Evolutionary conservation across 2,888 invertebrate species (phyloP), one percentile per base, ranked within the genome.

Genomic region (Hartigia nigra): DNA sequence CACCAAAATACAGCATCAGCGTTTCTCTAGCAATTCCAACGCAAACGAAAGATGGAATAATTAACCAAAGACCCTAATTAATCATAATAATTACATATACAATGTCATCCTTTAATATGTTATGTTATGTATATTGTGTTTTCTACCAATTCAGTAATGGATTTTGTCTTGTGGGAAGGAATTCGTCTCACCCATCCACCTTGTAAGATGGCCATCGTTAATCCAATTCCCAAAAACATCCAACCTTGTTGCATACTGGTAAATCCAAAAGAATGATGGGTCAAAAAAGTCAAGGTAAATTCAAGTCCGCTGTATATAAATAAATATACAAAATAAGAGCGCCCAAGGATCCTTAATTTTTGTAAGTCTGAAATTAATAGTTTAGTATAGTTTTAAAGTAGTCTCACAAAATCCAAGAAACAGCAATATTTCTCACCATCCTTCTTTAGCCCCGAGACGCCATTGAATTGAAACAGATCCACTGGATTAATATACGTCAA

Each of bases 301-400:
- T 99, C 99, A 79, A 99, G 93, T 3, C 99, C 99, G 77, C 99
- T 98, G 92, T 98, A 99, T 81, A 98, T 93, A 90, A 99, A 98
- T 82, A 99, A 93, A 92, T 98, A 99, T 12, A 98, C 92, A 91
- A 99, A 99, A 91, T 97, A 97, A 74, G 96, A 94, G 76, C 94
- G 89, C 77, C 97, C 97, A 84, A 97, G 92, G 78, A 92, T 93
- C 79, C 94, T 94, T 77, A 97, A 91, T 82, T 95, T 93, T 84
- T 92, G 91, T 82, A 94, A 92, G 90, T 97, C 96, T 92, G 94
- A 91, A 90, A 69, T 37, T 0, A 31, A 77, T 12, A 37, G 23
- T 32, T 23, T 5, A 76, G 31, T 34, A 34, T 36, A 75, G 32
- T 70, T 31, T 81, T 94, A 94, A 89, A 95, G 95, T 77, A 93